Percentiles rank a stretch among this genome's conserved stretches.
Conservation (phyloP, 2,888 invertebrate genomes). For the Phyllotreta striolata region DNA sequence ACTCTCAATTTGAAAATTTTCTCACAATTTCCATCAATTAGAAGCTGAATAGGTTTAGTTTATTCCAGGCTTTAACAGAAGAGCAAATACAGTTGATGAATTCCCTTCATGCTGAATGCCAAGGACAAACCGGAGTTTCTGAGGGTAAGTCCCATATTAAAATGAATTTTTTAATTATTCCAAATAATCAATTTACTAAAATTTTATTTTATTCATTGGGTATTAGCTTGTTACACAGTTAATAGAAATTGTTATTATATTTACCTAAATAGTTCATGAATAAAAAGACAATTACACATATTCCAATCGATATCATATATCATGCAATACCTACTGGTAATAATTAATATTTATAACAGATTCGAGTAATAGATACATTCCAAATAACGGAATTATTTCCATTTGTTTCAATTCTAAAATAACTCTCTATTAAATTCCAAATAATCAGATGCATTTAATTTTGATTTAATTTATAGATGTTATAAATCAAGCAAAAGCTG, state of each 20-base stretch:
- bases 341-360: too few species aligned
- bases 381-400: too few species aligned
- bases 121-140: slow-evolving; percentile 34
- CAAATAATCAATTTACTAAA: not conserved
- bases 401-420: too few species aligned
- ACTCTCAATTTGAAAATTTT: too few species aligned
- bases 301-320: too few species aligned
- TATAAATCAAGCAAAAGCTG: slow-evolving; percentile 11
- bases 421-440: not conserved
- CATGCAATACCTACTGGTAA: too few species aligned
- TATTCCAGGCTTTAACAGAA: slow-evolving; percentile 33
- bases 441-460: not conserved
- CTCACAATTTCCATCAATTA: not conserved
- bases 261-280: too few species aligned
- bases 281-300: too few species aligned
- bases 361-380: not conserved
- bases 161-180: not conserved
- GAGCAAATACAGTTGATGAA: slow-evolving; percentile 39
- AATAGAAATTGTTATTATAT: too few species aligned
- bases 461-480: slow-evolving; percentile 9
- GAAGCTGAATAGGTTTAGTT: too few species aligned
- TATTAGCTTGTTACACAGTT: too few species aligned
- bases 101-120: slow-evolving; percentile 37
- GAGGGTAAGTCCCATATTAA: slow-evolving; percentile 36
- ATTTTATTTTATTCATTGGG: too few species aligned